Conservation (phyloP, 2,888 invertebrate species). For the Prosopocoilus inquinatus region DNA sequence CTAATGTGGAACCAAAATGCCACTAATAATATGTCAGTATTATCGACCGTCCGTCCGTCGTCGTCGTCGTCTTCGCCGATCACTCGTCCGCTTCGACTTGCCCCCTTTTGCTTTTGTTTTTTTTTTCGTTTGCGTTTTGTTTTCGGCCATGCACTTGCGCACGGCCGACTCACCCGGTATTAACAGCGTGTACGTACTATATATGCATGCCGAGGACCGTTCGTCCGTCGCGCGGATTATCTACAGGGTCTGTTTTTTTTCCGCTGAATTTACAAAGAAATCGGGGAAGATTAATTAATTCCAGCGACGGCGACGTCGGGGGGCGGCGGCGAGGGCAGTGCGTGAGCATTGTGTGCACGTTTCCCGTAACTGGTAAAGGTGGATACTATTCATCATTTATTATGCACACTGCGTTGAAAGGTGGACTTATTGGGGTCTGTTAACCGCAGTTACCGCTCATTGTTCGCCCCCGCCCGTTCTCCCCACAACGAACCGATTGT, state of each 20-base stretch:
- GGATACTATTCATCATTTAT: constrained; percentile 3
- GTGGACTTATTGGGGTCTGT: constrained; percentile 2
- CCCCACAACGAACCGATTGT: background rate
- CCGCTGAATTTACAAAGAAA: no score
- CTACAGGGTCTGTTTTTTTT: no score
- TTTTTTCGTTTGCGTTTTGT: no score
- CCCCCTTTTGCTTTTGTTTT: no score
- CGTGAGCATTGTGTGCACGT: background rate
- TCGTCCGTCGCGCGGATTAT: no score
- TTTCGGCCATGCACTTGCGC: no score
- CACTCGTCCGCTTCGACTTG: no score
- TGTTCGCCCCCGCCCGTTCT: background rate
- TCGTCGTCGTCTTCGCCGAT: background rate
- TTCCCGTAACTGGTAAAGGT: constrained; percentile 5
- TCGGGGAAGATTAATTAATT: no score
- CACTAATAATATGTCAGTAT: constrained; percentile 23
- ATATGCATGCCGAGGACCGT: no score
- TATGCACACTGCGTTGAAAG: background rate
- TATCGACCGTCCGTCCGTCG: constrained; percentile 13
- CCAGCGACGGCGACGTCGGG: no score
- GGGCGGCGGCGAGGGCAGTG: background rate
- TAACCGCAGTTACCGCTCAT: constrained; percentile 3
- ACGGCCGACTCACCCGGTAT: no score
- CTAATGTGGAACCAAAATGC: constrained; percentile 34
- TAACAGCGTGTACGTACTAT: no score